Conservation (phyloP, 2,888 invertebrate genomes). For the Crioceris asparagi region DNA sequence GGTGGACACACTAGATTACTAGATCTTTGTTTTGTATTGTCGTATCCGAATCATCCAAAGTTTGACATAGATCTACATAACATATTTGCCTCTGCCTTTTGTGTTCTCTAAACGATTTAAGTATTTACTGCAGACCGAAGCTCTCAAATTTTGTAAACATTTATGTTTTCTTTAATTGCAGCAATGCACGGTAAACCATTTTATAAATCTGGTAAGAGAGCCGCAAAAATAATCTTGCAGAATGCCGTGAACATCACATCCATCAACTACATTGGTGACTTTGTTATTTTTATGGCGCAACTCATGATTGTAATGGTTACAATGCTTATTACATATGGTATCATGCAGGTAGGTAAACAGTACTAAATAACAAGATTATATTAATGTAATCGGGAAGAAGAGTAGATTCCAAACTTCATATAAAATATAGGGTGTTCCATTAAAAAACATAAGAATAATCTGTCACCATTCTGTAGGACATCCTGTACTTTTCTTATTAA, state of each 20-base stretch:
- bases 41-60: no score
- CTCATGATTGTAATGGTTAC: slow-evolving; percentile 19
- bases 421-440: no score
- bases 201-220: slow-evolving; percentile 25
- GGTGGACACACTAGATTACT: no score
- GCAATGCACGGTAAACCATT: slow-evolving; percentile 28
- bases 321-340: slow-evolving; percentile 13
- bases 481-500: no score
- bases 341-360: slow-evolving; percentile 20
- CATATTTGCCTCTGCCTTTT: background rate
- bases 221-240: slow-evolving; percentile 23
- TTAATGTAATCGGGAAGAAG: no score
- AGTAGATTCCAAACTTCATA: no score
- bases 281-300: slow-evolving; percentile 23
- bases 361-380: no score
- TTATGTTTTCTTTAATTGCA: slow-evolving; percentile 14
- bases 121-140: background rate
- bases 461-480: no score
- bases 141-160: no score
- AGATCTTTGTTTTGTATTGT: no score
- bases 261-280: slow-evolving; percentile 25
- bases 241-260: slow-evolving; percentile 23
- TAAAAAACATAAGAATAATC: no score
- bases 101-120: background rate
- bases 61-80: no score